These are phyloP conservation scores for Eucera pruinosa DNA, from an alignment of 2,888 invertebrate species.

Conservation along the genomic window DNA sequence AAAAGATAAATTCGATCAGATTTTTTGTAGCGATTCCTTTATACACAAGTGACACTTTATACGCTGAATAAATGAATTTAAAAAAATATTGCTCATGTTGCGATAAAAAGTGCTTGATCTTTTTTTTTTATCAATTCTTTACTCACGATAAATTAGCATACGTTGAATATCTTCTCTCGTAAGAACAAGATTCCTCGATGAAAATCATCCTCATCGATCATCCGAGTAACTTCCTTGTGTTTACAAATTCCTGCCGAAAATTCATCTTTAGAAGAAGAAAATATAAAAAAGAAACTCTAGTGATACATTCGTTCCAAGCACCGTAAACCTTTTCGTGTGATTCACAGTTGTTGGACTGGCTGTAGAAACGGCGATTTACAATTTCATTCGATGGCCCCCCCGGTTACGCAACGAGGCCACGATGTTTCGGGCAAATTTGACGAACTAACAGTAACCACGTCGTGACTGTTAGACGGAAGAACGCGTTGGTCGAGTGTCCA, in stretches of 20 bases:
- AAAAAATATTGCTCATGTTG: no score
- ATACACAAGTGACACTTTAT: no score
- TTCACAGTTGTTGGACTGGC: background rate
- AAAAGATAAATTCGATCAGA: no score
- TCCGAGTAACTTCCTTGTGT: background rate
- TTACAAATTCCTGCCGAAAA: no score
- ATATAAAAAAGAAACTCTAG: background rate
- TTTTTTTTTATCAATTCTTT: no score
- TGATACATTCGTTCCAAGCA: background rate
- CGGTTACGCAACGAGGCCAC: conserved; percentile 36
- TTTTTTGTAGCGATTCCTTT: no score
- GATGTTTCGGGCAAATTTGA: conserved; percentile 54
- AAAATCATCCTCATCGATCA: background rate
- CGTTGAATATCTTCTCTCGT: no score
- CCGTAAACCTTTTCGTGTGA: background rate
- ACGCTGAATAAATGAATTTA: no score
- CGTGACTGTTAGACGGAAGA: conserved; percentile 67
- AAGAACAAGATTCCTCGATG: conserved; percentile 1
- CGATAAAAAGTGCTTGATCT: no score
- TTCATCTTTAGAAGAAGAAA: no score
- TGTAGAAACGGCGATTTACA: conserved; percentile 14
- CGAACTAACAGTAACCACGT: conserved; percentile 66
- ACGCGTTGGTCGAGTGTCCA: conserved; percentile 27
- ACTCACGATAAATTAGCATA: no score
- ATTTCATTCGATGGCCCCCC: conserved; percentile 13